Conservation (phyloP, 2,797 vertebrate species). For the Jordanella pulchra region DNA sequence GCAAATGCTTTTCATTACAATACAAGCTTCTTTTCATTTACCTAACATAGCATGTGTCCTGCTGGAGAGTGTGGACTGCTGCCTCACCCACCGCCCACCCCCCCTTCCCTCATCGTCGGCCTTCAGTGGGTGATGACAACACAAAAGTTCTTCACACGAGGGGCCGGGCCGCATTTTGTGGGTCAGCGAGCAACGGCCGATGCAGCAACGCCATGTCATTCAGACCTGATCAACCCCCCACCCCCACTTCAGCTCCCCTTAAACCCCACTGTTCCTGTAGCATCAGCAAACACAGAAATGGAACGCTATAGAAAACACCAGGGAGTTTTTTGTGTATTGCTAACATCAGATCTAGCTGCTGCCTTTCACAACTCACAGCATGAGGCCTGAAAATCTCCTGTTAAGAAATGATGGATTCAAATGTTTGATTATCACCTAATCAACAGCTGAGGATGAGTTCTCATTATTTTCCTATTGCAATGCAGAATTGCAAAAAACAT, state of each 20-base stretch:
- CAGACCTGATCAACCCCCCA: constrained; percentile 48
- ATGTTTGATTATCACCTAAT: constrained; percentile 21
- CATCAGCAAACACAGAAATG: constrained; percentile 77
- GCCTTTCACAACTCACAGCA: constrained; percentile 53
- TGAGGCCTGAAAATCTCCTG: constrained; percentile 39
- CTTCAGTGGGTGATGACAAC: constrained; percentile 66
- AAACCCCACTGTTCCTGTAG: constrained; percentile 59
- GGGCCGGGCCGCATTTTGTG: constrained; percentile 78
- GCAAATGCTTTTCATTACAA: constrained; percentile 75
- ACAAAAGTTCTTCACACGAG: constrained; percentile 80
- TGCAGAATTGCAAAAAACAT: background rate
- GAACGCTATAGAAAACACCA: constrained; percentile 60
- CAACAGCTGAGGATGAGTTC: constrained; percentile 7
- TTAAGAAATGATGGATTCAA: constrained; percentile 63
- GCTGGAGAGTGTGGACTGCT: constrained; percentile 52
- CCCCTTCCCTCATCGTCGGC: constrained; percentile 25
- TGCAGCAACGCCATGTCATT: constrained; percentile 76
- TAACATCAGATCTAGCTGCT: constrained; percentile 64
- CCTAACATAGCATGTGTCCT: constrained; percentile 69
- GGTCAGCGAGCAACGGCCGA: constrained; percentile 77
- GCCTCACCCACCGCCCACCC: constrained; percentile 38
- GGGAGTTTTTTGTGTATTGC: constrained; percentile 62
- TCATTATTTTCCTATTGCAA: constrained; percentile 12
- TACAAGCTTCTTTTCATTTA: constrained; percentile 67
- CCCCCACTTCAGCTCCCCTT: background rate